Conservation (phyloP, 2,888 invertebrate genomes). For the Drosophila quinaria region DNA sequence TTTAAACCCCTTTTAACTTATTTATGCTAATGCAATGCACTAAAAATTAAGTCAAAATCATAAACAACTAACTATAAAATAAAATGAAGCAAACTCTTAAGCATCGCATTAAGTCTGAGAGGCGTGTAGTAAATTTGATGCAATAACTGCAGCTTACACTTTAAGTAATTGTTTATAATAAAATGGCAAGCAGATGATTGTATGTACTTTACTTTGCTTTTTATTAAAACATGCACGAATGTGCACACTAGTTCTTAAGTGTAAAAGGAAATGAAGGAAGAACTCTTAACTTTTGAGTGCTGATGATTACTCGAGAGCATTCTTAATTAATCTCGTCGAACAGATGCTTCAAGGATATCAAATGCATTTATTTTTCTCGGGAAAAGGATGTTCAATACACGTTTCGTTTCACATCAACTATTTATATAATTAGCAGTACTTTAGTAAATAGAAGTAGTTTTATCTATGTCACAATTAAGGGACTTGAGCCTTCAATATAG, state of each 20-base stretch:
- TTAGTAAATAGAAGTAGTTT: background rate
- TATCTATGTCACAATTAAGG: background rate
- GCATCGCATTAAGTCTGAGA: slow-evolving; percentile 1
- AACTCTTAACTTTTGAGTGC: background rate
- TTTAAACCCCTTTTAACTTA: slow-evolving; percentile 2
- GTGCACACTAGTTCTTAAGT: background rate
- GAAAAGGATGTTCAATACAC: background rate
- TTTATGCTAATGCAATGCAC: slow-evolving; percentile 13
- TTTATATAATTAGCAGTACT: background rate
- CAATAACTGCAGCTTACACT: slow-evolving; percentile 9
- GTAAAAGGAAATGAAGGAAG: background rate
- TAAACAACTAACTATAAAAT: slow-evolving; percentile 2
- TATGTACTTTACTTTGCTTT: background rate
- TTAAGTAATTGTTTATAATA: slow-evolving; percentile 8
- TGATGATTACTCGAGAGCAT: background rate
- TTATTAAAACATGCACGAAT: slow-evolving; percentile 1
- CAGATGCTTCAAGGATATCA: background rate
- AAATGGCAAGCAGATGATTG: background rate
- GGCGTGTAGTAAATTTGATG: slow-evolving; percentile 1
- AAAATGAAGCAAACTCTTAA: background rate
- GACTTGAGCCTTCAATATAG: background rate
- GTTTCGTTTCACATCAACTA: background rate
- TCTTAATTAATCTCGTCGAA: slow-evolving; percentile 2
- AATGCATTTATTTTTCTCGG: background rate
- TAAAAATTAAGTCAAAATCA: slow-evolving; percentile 1